phyloP scores from a whole-genome alignment of 53 echinoderm and acorn worm genomes.

The Henricia sp. region DNA sequence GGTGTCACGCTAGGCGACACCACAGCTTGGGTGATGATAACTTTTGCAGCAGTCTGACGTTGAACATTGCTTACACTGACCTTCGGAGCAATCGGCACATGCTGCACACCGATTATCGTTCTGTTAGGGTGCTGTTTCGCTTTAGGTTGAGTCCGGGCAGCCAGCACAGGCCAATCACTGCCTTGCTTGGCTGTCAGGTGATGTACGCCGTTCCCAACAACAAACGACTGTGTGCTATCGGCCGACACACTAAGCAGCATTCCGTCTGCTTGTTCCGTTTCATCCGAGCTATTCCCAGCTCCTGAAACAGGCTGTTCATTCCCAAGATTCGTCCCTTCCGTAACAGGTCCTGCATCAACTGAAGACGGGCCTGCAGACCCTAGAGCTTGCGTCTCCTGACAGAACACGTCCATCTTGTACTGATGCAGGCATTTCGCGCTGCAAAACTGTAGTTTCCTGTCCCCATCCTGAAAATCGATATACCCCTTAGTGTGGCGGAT shows the following conservation, averaged over 20 bases:
- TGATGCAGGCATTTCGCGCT: conserved; percentile 88
- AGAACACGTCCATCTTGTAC: conserved; percentile 84
- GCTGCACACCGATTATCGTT: conserved; percentile 32
- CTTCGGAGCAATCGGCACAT: conserved; percentile 42
- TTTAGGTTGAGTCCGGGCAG: conserved; percentile 28
- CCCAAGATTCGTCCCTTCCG: not conserved
- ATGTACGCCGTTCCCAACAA: conserved; percentile 26
- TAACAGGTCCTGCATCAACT: not conserved
- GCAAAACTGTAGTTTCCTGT: conserved; percentile 84
- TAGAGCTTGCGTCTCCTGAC: conserved; percentile 63
- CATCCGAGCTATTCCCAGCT: conserved; percentile 25
- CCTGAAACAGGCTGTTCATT: not conserved
- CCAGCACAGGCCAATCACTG: not conserved
- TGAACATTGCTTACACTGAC: conserved; percentile 19
- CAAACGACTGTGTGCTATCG: conserved; percentile 19
- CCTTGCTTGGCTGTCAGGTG: not conserved
- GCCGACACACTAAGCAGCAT: conserved; percentile 19
- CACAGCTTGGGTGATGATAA: not conserved
- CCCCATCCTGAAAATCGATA: conserved; percentile 63
- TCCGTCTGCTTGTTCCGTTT: not conserved
- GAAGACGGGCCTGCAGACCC: not conserved
- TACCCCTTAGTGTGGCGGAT: conserved; percentile 82
- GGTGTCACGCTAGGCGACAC: not conserved
- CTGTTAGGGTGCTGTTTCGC: conserved; percentile 34
- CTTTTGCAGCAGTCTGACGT: not conserved